Evolutionary conservation across 1,140 invertebrate genomes (phyloP).

Genomic region (Ditylenchus dipsaci): DNA sequence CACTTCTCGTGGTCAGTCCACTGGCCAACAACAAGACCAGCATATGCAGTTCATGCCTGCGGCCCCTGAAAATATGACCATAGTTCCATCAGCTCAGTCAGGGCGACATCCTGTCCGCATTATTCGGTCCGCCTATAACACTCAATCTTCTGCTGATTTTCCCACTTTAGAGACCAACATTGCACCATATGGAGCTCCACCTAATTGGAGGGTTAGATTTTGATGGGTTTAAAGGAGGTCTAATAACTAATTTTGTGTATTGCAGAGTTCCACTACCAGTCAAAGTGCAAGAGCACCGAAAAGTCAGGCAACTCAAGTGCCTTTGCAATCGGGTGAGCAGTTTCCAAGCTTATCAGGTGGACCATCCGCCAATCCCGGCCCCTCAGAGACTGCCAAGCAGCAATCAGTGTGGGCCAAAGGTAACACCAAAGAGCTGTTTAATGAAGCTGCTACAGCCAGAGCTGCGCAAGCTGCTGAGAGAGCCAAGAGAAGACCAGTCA

Average conservation of each 20-base stretch:
- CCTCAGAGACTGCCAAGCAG: neutral
- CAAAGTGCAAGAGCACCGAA: neutral
- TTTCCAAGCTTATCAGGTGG: slow-evolving; percentile 19
- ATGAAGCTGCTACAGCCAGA: neutral
- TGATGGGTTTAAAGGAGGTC: neutral
- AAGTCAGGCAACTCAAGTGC: slow-evolving; percentile 6
- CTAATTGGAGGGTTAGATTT: slow-evolving; percentile 13
- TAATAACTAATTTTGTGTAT: slow-evolving; percentile 9
- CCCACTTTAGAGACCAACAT: slow-evolving; percentile 4
- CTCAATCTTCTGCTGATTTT: slow-evolving; percentile 17
- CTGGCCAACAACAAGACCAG: neutral
- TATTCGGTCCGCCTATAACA: slow-evolving; percentile 13
- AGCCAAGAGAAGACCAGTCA: slow-evolving; percentile 17
- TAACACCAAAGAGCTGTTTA: slow-evolving; percentile 2
- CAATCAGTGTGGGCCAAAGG: slow-evolving; percentile 15
- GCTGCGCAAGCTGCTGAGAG: slow-evolving; percentile 13
- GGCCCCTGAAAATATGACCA: slow-evolving; percentile 14
- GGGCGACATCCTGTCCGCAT: slow-evolving; percentile 10
- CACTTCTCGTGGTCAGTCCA: neutral
- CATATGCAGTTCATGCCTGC: neutral
- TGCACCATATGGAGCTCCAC: slow-evolving; percentile 24
- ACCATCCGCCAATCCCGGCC: neutral
- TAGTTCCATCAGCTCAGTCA: slow-evolving; percentile 38
- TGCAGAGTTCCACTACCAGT: neutral
- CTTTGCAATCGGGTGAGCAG: slow-evolving; percentile 23